Conservation (phyloP, 2,888 invertebrate genomes). For the Acleris holmiana region DNA sequence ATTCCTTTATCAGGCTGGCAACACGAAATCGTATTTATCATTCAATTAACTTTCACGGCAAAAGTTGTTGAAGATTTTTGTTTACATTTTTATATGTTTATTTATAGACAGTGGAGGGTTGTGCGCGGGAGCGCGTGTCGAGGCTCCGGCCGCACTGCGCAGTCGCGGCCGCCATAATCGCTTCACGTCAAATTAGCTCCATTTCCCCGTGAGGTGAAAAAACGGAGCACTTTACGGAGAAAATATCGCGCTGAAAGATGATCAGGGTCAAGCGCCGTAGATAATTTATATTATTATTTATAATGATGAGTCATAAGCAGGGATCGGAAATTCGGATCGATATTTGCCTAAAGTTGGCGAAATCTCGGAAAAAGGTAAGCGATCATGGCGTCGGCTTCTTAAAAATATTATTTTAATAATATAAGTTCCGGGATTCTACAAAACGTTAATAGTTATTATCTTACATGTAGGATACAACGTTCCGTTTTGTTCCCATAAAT, state of each 20-base stretch:
- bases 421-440: too few relatives aligned
- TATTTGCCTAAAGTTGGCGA: too few relatives aligned
- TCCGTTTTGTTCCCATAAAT: too few relatives aligned
- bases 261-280: slow-evolving; percentile 64
- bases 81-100: slow-evolving; percentile 38
- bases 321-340: too few relatives aligned
- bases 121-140: slow-evolving; percentile 63
- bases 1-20: not conserved
- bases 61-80: slow-evolving; percentile 72
- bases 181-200: slow-evolving; percentile 72
- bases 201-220: slow-evolving; percentile 77
- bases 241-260: slow-evolving; percentile 72
- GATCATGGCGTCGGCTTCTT: too few relatives aligned
- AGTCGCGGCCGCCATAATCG: slow-evolving; percentile 62
- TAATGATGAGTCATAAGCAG: not conserved
- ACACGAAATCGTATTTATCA: slow-evolving; percentile 49
- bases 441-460: too few relatives aligned
- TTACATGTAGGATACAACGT: too few relatives aligned
- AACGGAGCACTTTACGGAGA: slow-evolving; percentile 72
- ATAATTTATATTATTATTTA: slow-evolving; percentile 33
- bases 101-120: slow-evolving; percentile 40
- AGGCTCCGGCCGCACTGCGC: slow-evolving; percentile 64
- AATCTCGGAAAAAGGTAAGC: too few relatives aligned
- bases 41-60: slow-evolving; percentile 67
- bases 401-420: too few relatives aligned